A percentile compares a stretch with the other conserved stretches of the same genome.
phyloP scores from a whole-genome alignment of 2,113 vertebrate genomes.

The Cynoglossus semilaevis region DNA sequence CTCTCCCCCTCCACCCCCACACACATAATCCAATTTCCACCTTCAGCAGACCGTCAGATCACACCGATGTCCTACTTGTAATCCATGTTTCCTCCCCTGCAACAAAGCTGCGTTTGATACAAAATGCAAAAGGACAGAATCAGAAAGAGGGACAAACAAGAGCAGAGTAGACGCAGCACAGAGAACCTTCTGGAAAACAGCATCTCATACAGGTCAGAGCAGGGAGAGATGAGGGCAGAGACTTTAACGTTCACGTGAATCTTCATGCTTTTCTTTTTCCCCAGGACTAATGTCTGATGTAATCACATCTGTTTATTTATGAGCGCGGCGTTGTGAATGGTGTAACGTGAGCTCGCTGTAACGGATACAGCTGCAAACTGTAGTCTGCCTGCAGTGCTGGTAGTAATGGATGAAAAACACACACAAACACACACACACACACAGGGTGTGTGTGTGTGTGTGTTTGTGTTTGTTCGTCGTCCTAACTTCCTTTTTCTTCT shows the following conservation, averaged over 20 bases:
- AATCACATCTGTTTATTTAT: not conserved
- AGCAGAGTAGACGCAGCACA: constrained; percentile 5
- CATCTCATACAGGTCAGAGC: not conserved
- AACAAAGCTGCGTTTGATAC: constrained; percentile 13
- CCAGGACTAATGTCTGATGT: not conserved
- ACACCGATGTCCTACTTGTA: constrained; percentile 40
- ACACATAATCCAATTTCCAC: constrained; percentile 12
- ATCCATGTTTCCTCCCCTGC: constrained; percentile 27
- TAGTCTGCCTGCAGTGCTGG: constrained; percentile 18
- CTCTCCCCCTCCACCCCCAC: not conserved
- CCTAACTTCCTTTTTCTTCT: constrained; percentile 25
- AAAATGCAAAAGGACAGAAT: constrained; percentile 20
- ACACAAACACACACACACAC: no score
- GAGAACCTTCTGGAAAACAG: constrained; percentile 1
- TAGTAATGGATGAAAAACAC: constrained; percentile 1
- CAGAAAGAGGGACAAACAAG: not conserved
- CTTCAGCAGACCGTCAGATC: constrained; percentile 19
- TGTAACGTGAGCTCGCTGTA: not conserved
- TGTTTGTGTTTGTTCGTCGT: constrained; percentile 35
- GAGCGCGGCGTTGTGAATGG: not conserved
- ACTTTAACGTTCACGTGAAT: not conserved
- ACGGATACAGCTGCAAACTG: not conserved
- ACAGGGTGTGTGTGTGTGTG: constrained; percentile 1
- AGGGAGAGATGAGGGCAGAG: not conserved
- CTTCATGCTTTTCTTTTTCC: not conserved